Conservation (phyloP, 2,113 vertebrate genomes). For the Channa maculata region DNA sequence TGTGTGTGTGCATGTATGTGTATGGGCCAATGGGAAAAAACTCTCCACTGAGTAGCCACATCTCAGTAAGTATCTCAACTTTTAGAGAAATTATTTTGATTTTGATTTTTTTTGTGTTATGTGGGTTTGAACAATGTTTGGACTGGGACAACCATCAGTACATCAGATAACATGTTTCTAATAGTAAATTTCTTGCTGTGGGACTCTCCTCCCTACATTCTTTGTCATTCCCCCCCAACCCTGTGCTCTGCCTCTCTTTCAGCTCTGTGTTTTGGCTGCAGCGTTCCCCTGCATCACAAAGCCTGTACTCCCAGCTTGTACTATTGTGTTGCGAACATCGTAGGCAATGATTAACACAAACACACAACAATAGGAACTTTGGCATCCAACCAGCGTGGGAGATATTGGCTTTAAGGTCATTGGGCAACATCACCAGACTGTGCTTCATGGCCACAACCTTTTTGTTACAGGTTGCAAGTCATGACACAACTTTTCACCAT, state of each 20-base stretch:
- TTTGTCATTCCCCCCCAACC: background rate
- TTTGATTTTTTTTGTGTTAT: conserved; percentile 21
- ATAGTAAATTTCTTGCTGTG: conserved; percentile 40
- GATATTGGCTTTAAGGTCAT: conserved; percentile 32
- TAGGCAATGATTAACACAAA: conserved; percentile 86
- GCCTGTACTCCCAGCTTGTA: conserved; percentile 58
- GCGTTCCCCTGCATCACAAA: conserved; percentile 78
- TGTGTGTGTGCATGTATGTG: background rate
- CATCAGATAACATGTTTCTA: conserved; percentile 33
- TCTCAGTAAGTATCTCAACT: no score
- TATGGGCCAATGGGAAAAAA: background rate
- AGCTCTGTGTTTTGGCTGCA: conserved; percentile 77
- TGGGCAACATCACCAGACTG: conserved; percentile 1
- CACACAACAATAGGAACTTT: conserved; percentile 75
- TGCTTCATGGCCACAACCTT: background rate
- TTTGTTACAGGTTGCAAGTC: background rate
- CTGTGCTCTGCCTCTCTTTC: conserved; percentile 41
- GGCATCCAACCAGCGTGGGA: conserved; percentile 49
- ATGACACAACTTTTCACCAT: background rate
- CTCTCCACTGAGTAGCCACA: background rate
- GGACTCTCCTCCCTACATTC: conserved; percentile 32
- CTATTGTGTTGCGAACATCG: conserved; percentile 72
- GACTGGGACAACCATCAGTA: conserved; percentile 13
- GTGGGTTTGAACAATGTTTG: background rate
- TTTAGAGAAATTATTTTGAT: background rate